Base-by-base conservation (phyloP, 2,888 invertebrate genomes). In the Leptopilina myrica region DNA sequence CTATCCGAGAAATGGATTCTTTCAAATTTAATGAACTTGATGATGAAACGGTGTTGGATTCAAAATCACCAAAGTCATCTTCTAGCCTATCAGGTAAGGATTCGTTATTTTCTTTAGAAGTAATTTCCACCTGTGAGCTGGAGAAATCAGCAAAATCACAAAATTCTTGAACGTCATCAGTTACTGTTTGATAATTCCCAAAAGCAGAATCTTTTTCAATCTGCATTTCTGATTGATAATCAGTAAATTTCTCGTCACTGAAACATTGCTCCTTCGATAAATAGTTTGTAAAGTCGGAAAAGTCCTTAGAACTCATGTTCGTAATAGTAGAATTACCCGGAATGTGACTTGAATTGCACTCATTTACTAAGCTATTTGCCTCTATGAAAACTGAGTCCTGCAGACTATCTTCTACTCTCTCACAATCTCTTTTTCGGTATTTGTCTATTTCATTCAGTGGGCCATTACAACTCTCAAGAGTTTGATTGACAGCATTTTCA, bases 61-160 rank as follows among this genome's bases (percentile, higher is more conserved):
- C 93, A 91, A 94, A 90, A 80, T 91, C 91, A 14, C 85, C 90
- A 65, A 90, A 93, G 85, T 93, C 93, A 86, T 93, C 93, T 82
- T 91, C 86, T 3, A 84, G 78, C 4, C 87, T 84, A 56, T 84
- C 79, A 20, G 85, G 80, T 65, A 83, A 75, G 79, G 78, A 76
- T 56, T 86, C 86, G 76, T 85, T 78, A 59, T 87, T 84, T 26
- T 76, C 65, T 26, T 46, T 59, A 59, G 64, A 9, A 8, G 49
- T 33, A 12, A 81, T 77, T 26, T 80, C 79, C 5, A 81, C 81
- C 33, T 56, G 53, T 7, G 84, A 82, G 76, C 84, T 86, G n/a
- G 89, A 87, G 80, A 91, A 91, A 81, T 92, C 90, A 14, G 91
- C 87, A 85, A 93, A 93, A 84, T 93, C 92, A 5, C 91, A 92